Evolutionary conservation across 2,888 invertebrate species (phyloP), one percentile per base, ranked within the genome.

Genomic region (Cerastis rubricosa): DNA sequence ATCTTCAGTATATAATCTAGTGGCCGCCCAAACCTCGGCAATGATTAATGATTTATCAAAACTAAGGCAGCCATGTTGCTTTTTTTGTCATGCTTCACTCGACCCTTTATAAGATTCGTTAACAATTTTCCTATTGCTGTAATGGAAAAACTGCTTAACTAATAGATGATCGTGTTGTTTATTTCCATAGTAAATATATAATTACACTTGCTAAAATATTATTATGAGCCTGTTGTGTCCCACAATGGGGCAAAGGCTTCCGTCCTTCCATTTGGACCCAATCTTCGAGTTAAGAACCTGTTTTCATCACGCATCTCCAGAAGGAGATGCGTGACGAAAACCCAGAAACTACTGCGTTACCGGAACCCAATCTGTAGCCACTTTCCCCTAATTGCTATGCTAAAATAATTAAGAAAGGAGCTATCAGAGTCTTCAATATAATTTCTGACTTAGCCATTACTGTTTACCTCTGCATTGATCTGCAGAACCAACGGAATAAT

Each of bases 1-100:
- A 87, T 85, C 88, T 87, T 91, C 89, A 89, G 88, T 90, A 91
- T 85, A 90, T 90, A 90, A 88, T 86, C 85, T 89, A 87, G 83
- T 85, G 87, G 85, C 94, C 95, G 94, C 95, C 95, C 94, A 94
- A 90, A 89, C 91, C 89, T 88, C 89, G 83, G 86, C 76, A 89
- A 94, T 96, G 96, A 96, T 96, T 95, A 95, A 96, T 96, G 95
- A 93, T 91, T 75, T 93, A 93, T 93, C 93, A 94, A 92, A 92
- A 92, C 93, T 93, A 93, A 93, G 91, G 91, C 92, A 88, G 92
- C 92, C 92, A 92, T 94, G 91, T 92, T 94, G 89, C 88, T 92
- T 90, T 88, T 82, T 87, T 83, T 87, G 43, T 49, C 68, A 72
- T 68, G 47, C 63, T 47, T 80, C 68, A 83, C 76, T 87, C 84